phyloP scores from a whole-genome alignment of 30 jellyfish, hydroid and myxozoan genomes.

The Mastigias papua region DNA sequence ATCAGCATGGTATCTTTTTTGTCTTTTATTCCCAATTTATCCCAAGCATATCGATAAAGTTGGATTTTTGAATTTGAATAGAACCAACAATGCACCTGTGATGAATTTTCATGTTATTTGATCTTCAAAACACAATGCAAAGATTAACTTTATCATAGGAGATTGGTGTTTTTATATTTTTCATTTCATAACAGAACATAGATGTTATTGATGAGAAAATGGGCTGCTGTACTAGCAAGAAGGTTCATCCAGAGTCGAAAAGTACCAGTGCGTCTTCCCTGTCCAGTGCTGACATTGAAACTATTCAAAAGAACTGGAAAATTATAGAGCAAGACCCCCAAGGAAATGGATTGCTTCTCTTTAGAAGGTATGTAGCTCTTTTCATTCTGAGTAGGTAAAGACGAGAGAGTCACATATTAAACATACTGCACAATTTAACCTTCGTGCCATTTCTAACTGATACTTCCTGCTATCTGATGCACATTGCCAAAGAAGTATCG shows the following conservation, averaged over 20 bases:
- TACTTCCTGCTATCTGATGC: too few relatives aligned
- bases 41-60: not conserved
- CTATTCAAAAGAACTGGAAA: slow-evolving; percentile 49
- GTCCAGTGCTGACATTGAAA: slow-evolving; percentile 33
- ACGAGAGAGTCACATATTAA: not conserved
- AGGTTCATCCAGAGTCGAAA: slow-evolving; percentile 27
- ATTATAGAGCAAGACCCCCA: slow-evolving; percentile 44
- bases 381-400: not conserved
- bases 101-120: not conserved
- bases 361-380: slow-evolving; percentile 26
- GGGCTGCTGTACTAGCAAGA: slow-evolving; percentile 69
- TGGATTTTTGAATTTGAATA: not conserved
- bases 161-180: not conserved
- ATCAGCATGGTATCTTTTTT: not conserved
- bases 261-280: slow-evolving; percentile 5
- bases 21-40: not conserved
- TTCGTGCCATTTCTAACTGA: too few relatives aligned
- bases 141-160: not conserved
- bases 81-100: not conserved
- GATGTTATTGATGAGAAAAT: slow-evolving; percentile 13
- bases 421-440: too few relatives aligned
- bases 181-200: slow-evolving; percentile 1
- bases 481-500: too few relatives aligned
- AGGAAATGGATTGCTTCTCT: slow-evolving; percentile 56
- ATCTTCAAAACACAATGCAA: not conserved